Percentiles rank a stretch among this genome's conserved stretches.
Evolutionary conservation across 2,113 vertebrate genomes (phyloP).

Genomic region (Leucopsar rothschildi): DNA sequence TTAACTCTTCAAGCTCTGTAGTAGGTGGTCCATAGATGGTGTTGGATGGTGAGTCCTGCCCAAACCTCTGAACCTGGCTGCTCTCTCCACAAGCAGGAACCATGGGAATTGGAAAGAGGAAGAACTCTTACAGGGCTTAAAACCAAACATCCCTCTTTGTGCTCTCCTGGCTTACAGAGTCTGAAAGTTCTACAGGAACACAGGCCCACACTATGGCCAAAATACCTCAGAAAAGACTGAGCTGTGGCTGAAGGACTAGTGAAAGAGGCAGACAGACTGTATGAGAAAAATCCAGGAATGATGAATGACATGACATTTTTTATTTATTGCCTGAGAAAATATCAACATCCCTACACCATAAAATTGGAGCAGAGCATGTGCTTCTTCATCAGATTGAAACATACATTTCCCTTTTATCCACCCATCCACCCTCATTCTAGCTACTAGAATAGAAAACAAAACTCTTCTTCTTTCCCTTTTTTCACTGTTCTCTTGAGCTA

Average conservation of each 20-base stretch:
- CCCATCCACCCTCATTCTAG: background rate
- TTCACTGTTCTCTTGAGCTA: background rate
- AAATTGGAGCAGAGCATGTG: background rate
- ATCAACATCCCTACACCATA: background rate
- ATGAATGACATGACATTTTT: background rate
- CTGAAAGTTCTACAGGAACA: background rate
- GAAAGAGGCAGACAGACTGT: background rate
- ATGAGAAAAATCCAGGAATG: background rate
- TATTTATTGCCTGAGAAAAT: background rate
- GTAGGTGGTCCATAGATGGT: background rate
- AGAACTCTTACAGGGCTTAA: background rate
- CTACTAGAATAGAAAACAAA: background rate
- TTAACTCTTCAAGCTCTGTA: background rate
- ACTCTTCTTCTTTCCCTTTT: background rate
- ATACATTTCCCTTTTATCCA: background rate
- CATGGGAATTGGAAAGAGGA: background rate
- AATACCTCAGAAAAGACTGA: background rate
- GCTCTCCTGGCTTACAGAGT: background rate
- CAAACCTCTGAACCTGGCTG: background rate
- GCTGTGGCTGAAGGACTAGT: background rate
- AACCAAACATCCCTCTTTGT: background rate
- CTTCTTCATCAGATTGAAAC: conserved; percentile 3
- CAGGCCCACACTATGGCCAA: rapidly evolving
- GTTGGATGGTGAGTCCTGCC: background rate
- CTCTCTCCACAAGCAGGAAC: background rate